Conservation (phyloP, 2,113 vertebrate species). For the Lepisosteus osseus region DNA sequence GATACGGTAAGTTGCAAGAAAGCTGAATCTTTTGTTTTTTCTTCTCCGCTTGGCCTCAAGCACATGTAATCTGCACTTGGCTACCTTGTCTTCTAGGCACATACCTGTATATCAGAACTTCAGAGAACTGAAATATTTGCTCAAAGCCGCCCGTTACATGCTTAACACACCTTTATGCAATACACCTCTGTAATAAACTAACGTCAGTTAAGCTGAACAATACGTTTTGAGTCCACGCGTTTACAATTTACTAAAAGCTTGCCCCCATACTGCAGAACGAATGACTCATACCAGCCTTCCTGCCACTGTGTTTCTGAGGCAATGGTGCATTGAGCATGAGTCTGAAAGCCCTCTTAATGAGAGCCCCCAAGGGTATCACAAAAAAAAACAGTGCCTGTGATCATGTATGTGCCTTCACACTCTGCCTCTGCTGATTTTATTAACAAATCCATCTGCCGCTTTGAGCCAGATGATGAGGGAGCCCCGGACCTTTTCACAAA, state of each 20-base stretch:
- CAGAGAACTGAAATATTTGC: background rate
- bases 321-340: conserved; percentile 14
- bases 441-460: background rate
- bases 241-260: conserved; percentile 25
- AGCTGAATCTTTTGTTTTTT: too few relatives aligned
- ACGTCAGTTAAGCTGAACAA: background rate
- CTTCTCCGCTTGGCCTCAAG: too few relatives aligned
- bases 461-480: conserved; percentile 8
- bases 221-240: conserved; percentile 25
- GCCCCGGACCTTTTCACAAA: conserved; percentile 42
- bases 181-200: background rate
- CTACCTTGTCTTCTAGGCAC: too few relatives aligned
- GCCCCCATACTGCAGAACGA: conserved; percentile 17
- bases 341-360: conserved; percentile 42
- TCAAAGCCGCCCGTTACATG: too few relatives aligned
- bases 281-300: conserved; percentile 15
- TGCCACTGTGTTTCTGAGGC: conserved; percentile 17
- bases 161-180: too few relatives aligned
- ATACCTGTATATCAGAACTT: background rate
- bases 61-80: too few relatives aligned
- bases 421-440: background rate
- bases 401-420: conserved; percentile 1
- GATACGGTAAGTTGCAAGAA: too few relatives aligned
- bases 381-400: background rate
- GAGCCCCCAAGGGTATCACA: conserved; percentile 37